A percentile compares a stretch with the other conserved stretches of the same genome.
Evolutionary conservation across 37 sponge, comb jelly and placozoan genomes (phyloP).

Genomic region (Hexactinellida sp.): DNA sequence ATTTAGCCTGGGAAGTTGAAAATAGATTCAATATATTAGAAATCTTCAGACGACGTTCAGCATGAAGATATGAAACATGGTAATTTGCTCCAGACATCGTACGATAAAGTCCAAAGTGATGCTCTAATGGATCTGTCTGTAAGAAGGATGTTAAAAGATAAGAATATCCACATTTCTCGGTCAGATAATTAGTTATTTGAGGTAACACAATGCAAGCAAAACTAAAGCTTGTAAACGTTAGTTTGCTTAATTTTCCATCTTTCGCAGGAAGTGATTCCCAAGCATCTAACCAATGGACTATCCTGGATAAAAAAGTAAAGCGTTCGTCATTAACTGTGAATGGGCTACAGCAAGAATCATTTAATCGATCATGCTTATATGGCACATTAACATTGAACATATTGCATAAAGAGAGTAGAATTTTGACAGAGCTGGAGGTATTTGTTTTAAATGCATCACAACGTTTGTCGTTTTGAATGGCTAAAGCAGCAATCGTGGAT

Average conservation of each 20-base stretch:
- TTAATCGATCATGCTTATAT: not conserved
- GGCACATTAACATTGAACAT: conserved; percentile 6
- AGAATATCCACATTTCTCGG: not conserved
- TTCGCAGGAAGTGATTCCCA: not conserved
- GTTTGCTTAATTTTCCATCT: not conserved
- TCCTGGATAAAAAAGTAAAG: not conserved
- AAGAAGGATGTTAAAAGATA: not conserved
- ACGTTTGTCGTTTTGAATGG: not conserved
- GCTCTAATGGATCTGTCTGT: conserved; percentile 10
- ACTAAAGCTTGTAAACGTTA: not conserved
- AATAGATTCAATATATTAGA: not conserved
- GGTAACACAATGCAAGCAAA: not conserved
- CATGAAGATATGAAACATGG: conserved; percentile 11
- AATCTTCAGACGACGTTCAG: conserved; percentile 13
- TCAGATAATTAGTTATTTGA: not conserved
- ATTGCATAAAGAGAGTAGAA: not conserved
- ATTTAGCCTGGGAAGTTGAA: not conserved
- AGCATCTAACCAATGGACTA: conserved; percentile 1
- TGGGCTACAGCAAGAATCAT: not conserved
- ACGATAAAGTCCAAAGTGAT: not conserved
- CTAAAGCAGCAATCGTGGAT: not conserved
- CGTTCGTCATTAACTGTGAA: not conserved
- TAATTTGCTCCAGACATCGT: not conserved
- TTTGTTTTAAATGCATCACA: not conserved
- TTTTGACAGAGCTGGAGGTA: not conserved